A percentile compares a stretch with the other conserved stretches of the same genome.
These are phyloP conservation scores for Trematomus loennbergii DNA, from an alignment of 2,113 vertebrate genomes.

Conservation along the genomic window DNA sequence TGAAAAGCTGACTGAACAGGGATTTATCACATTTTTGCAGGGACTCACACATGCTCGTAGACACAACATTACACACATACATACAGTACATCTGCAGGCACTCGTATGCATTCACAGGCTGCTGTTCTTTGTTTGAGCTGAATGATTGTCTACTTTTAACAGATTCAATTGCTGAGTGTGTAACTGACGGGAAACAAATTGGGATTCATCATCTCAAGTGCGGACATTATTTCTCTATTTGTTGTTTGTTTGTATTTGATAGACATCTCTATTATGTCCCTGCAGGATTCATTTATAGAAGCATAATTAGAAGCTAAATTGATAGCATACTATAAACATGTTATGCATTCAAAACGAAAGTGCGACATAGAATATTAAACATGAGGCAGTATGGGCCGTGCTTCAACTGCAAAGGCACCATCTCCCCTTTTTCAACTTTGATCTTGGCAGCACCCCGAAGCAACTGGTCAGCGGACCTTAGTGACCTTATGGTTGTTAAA, in stretches of 20 bases:
- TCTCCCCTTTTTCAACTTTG: too few species aligned
- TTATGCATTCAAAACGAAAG: slow-evolving; percentile 29
- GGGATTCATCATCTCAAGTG: slow-evolving; percentile 60
- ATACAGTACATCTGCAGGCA: slow-evolving; percentile 38
- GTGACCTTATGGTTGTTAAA: too few species aligned
- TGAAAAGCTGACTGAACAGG: slow-evolving; percentile 69
- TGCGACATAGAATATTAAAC: slow-evolving; percentile 38
- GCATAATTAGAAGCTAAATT: slow-evolving; percentile 39
- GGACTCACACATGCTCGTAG: slow-evolving; percentile 56
- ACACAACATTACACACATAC: slow-evolving; percentile 42
- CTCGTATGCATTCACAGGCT: slow-evolving; percentile 43
- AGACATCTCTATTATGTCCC: slow-evolving; percentile 42
- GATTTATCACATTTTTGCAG: slow-evolving; percentile 78
- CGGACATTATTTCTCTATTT: slow-evolving; percentile 44
- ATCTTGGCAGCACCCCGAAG: too few species aligned
- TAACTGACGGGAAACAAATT: slow-evolving; percentile 53
- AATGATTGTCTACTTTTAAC: slow-evolving; percentile 63
- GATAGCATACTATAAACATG: slow-evolving; percentile 39
- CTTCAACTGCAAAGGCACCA: too few species aligned
- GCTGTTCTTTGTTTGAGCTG: slow-evolving; percentile 46
- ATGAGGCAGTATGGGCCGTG: background rate
- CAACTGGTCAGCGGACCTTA: too few species aligned
- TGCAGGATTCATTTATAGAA: slow-evolving; percentile 30
- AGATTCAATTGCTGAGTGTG: slow-evolving; percentile 42
- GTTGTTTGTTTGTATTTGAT: slow-evolving; percentile 52